A percentile compares a stretch with the other conserved stretches of the same genome.
Conservation (phyloP, 2,113 vertebrate species). For the Zingel zingel region DNA sequence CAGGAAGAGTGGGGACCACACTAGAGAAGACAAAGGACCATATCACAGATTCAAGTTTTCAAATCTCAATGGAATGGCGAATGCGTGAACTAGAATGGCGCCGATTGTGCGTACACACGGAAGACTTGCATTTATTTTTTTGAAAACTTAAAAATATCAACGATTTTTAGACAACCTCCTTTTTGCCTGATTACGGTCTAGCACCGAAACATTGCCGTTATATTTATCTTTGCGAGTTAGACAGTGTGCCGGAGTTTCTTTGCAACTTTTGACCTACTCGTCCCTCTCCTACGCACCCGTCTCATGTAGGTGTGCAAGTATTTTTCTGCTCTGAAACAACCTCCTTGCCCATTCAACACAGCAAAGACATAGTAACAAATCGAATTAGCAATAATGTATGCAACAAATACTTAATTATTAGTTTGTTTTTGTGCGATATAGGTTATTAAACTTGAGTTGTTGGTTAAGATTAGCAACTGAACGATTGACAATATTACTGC, state of each 20-base stretch:
- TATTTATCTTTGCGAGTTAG: too few relatives aligned
- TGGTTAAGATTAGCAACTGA: neutral
- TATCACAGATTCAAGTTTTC: neutral
- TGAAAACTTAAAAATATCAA: neutral
- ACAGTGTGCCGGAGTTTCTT: too few relatives aligned
- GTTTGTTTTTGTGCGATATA: neutral
- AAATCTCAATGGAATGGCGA: neutral
- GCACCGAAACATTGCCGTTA: too few relatives aligned
- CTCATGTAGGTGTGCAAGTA: too few relatives aligned
- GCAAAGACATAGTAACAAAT: neutral
- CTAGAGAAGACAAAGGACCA: neutral
- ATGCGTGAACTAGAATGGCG: neutral
- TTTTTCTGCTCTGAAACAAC: too few relatives aligned
- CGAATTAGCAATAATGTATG: too few relatives aligned
- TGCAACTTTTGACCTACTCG: too few relatives aligned
- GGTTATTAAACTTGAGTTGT: neutral
- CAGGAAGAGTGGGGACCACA: neutral
- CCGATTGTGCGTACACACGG: neutral
- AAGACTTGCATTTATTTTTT: neutral
- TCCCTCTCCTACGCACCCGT: too few relatives aligned
- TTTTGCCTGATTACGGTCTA: neutral
- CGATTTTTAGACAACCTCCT: neutral
- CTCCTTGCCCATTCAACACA: neutral
- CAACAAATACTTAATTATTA: too few relatives aligned
- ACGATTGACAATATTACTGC: neutral